Evolutionary conservation across 2,113 vertebrate genomes (phyloP).

Genomic region (Cyprinodon brontotheroides): DNA sequence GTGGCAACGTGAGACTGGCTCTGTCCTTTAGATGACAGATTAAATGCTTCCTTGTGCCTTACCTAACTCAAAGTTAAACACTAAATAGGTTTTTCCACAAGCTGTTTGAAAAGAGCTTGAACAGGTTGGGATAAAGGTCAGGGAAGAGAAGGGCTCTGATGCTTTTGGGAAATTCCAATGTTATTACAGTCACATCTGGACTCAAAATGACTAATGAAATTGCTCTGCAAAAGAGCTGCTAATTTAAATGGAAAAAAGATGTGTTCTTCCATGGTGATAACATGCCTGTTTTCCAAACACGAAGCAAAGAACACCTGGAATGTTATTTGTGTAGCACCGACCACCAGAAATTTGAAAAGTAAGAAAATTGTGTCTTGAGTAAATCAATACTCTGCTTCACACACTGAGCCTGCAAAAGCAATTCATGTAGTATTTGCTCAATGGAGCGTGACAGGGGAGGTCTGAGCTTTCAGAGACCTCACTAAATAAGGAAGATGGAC

Average conservation of each 20-base stretch:
- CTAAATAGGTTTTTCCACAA: background rate
- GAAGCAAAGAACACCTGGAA: constrained; percentile 34
- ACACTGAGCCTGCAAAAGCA: constrained; percentile 47
- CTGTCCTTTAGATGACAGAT: background rate
- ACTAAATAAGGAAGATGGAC: constrained; percentile 28
- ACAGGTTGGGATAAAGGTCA: constrained; percentile 8
- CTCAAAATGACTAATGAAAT: constrained; percentile 17
- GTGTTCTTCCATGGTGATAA: background rate
- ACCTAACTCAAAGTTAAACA: background rate
- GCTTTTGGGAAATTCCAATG: constrained; percentile 29
- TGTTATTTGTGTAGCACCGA: constrained; percentile 32
- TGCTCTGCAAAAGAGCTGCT: background rate
- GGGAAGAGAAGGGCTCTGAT: constrained; percentile 9
- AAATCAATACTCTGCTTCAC: constrained; percentile 60
- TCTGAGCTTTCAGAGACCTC: constrained; percentile 15
- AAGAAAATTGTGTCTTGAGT: constrained; percentile 49
- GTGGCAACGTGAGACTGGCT: too few relatives aligned
- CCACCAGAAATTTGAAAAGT: constrained; percentile 27
- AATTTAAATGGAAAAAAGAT: constrained; percentile 28
- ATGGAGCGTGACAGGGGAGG: constrained; percentile 19
- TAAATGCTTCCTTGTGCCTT: background rate
- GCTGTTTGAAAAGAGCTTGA: constrained; percentile 10
- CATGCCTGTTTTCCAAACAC: constrained; percentile 27
- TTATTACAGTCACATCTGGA: constrained; percentile 28
- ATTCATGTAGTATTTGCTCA: constrained; percentile 52